Conservation (phyloP, 2,113 vertebrate species). For the Bettongia penicillata region DNA sequence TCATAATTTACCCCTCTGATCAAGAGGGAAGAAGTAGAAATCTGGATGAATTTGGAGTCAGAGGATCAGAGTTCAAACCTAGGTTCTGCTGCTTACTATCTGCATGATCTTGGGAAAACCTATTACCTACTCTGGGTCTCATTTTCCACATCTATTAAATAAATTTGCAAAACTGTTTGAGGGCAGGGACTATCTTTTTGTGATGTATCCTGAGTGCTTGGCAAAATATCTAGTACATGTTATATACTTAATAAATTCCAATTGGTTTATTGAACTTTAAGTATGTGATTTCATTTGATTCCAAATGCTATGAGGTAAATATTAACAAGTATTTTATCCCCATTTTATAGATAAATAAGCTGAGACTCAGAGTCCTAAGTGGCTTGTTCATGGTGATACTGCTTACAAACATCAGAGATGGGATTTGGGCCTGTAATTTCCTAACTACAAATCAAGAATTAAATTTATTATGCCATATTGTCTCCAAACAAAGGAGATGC, state of each 20-base stretch:
- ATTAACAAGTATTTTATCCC: background rate
- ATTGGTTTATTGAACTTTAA: background rate
- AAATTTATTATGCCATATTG: too few species aligned
- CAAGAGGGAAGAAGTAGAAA: background rate
- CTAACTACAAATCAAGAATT: background rate
- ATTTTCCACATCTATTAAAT: background rate
- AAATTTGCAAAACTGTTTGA: background rate
- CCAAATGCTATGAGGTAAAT: background rate
- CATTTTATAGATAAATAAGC: too few species aligned
- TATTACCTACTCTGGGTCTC: background rate
- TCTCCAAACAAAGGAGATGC: too few species aligned
- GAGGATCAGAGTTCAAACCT: background rate
- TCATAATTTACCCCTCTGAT: background rate
- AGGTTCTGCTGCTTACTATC: background rate
- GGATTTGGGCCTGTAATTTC: background rate
- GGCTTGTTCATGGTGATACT: background rate
- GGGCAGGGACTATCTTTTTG: background rate
- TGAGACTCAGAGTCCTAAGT: background rate
- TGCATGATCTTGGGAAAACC: background rate
- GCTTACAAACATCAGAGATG: background rate
- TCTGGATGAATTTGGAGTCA: background rate
- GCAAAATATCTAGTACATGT: background rate
- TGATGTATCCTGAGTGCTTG: background rate
- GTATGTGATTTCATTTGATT: background rate
- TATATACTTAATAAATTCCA: background rate